Percentiles rank a stretch among this genome's conserved stretches.
Conservation (phyloP, 2,888 invertebrate genomes). For the Unio pictorum region DNA sequence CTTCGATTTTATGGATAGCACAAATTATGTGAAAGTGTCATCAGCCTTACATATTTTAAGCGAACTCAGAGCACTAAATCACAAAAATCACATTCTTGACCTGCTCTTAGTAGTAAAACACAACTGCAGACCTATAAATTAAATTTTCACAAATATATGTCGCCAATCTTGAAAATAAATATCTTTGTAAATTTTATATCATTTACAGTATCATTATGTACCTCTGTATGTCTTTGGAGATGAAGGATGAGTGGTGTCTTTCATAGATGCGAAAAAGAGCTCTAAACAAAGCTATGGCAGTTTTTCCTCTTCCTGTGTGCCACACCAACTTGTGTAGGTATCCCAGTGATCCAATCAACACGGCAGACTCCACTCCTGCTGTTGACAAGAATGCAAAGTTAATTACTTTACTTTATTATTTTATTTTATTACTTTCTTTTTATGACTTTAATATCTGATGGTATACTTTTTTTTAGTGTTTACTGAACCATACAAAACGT, state of each 20-base stretch:
- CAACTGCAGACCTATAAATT: no score
- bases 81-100: no score
- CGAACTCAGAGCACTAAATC: no score
- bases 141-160: neutral
- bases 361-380: constrained; percentile 44
- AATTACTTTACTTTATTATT: no score
- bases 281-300: constrained; percentile 43
- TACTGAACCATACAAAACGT: no score
- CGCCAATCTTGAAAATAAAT: neutral
- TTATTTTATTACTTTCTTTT: no score
- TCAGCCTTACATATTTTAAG: no score
- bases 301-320: constrained; percentile 42
- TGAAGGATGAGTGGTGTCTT: constrained; percentile 34
- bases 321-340: constrained; percentile 51
- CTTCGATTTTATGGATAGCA: no score
- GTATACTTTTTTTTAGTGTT: no score
- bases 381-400: neutral
- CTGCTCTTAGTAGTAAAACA: no score
- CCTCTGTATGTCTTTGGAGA: constrained; percentile 51
- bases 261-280: constrained; percentile 45
- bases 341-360: constrained; percentile 43
- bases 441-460: no score
- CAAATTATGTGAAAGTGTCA: no score
- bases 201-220: constrained; percentile 9
- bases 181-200: neutral